These are phyloP conservation scores for Alligator mississippiensis DNA, from an alignment of 2,113 vertebrate genomes.

Conservation along the genomic window DNA sequence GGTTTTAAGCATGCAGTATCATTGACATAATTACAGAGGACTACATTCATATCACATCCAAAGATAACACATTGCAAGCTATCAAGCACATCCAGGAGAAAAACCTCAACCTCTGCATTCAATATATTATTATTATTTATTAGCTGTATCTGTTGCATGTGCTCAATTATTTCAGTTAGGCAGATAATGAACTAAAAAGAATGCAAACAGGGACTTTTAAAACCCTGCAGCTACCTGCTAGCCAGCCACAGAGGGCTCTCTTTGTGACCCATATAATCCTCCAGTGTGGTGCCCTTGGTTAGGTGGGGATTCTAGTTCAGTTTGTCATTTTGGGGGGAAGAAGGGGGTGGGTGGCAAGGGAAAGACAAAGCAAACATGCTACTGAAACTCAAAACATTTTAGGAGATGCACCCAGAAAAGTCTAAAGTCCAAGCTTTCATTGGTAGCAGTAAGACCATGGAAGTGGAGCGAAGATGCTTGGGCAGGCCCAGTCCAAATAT, in stretches of 20 bases:
- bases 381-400: conserved; percentile 43
- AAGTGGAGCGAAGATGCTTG: conserved; percentile 57
- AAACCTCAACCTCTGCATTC: background rate
- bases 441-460: background rate
- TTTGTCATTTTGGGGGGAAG: background rate
- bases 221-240: background rate
- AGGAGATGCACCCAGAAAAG: conserved; percentile 34
- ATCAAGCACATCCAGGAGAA: accelerated
- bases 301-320: background rate
- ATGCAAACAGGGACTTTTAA: background rate
- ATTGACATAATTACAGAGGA: background rate
- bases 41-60: background rate
- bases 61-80: background rate
- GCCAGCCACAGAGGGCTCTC: background rate
- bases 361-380: background rate
- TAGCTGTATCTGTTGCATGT: no score
- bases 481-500: conserved; percentile 42
- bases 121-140: no score
- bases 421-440: conserved; percentile 23
- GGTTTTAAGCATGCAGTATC: background rate
- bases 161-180: background rate
- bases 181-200: background rate
- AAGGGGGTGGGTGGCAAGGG: background rate
- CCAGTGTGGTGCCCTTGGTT: background rate
- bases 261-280: background rate